Evolutionary conservation across 2,113 vertebrate species (phyloP).

Genomic region (Tor tambroides): DNA sequence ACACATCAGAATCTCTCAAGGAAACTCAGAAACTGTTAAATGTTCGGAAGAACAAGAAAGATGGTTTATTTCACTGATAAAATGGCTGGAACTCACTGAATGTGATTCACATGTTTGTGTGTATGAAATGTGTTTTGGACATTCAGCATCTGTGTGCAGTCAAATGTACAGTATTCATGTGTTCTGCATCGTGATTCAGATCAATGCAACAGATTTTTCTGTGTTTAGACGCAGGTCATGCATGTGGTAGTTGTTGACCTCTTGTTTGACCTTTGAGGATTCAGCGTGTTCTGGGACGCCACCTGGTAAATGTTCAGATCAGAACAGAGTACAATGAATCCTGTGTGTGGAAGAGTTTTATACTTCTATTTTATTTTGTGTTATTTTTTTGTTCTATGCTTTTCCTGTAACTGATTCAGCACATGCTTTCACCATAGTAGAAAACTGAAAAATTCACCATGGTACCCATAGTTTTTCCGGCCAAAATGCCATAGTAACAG

Average conservation of each 20-base stretch:
- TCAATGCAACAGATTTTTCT: not conserved
- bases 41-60: not conserved
- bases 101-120: not conserved
- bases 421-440: no score
- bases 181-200: not conserved
- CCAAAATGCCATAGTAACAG: no score
- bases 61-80: not conserved
- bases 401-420: no score
- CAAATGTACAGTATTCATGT: not conserved
- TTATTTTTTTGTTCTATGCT: not conserved
- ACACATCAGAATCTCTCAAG: not conserved
- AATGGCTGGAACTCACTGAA: not conserved
- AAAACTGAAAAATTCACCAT: not conserved
- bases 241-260: constrained; percentile 36
- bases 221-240: not conserved
- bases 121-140: not conserved
- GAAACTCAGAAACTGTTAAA: not conserved
- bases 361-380: not conserved
- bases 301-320: not conserved
- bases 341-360: not conserved
- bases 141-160: not conserved
- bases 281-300: constrained; percentile 21
- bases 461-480: not conserved
- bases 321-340: not conserved
- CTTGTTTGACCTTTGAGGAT: constrained; percentile 54